phyloP scores from a whole-genome alignment of 2,888 invertebrate species.

The Diloba caeruleocephala region DNA sequence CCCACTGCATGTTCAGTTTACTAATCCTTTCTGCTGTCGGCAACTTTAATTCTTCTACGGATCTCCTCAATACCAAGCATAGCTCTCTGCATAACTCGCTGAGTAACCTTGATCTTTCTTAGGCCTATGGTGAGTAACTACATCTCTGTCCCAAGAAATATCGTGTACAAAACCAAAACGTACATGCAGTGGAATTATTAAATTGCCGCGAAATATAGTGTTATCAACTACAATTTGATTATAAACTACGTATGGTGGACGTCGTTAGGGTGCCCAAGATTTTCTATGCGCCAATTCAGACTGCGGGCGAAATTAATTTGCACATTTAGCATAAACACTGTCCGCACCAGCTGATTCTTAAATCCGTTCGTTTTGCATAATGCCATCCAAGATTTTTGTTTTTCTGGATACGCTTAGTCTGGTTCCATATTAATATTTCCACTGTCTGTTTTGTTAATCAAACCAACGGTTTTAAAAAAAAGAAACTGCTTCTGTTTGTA shows the following conservation, averaged over 20 bases:
- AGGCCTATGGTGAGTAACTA: no score
- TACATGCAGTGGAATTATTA: conserved; percentile 1
- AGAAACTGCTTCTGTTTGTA: no score
- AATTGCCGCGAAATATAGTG: conserved; percentile 1
- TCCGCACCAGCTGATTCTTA: conserved; percentile 57
- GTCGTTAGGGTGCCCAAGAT: conserved; percentile 52
- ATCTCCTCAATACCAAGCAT: no score
- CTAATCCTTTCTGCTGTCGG: no score
- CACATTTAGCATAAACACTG: conserved; percentile 58
- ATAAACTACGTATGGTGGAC: conserved; percentile 17
- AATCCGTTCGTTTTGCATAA: conserved; percentile 56
- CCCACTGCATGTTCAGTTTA: no score
- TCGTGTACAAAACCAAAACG: no score
- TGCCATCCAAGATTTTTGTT: conserved; percentile 45
- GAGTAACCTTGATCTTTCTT: no score
- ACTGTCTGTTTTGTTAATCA: conserved; percentile 38
- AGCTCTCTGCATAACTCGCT: no score
- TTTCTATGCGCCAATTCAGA: conserved; percentile 49
- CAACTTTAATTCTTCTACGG: no score
- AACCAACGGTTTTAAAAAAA: no score
- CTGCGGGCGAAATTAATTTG: conserved; percentile 55
- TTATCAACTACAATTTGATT: conserved; percentile 4
- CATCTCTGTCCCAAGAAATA: no score
- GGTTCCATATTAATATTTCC: conserved; percentile 34
- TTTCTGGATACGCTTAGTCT: conserved; percentile 37